Evolutionary conservation across 2,113 vertebrate species (phyloP).

Genomic region (Cynocephalus volans): DNA sequence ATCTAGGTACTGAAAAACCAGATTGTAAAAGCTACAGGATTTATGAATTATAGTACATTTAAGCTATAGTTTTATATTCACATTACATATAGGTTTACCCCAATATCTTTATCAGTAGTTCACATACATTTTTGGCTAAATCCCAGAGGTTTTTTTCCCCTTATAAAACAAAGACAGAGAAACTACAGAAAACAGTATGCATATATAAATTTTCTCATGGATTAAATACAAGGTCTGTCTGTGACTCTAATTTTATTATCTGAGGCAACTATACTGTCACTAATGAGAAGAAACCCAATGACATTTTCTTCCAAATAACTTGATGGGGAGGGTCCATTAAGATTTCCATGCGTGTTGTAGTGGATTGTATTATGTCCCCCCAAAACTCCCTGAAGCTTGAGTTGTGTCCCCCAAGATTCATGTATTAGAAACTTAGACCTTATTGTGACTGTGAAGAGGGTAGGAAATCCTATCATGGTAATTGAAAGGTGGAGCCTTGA

Average conservation of each 20-base stretch:
- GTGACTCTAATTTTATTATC: not conserved
- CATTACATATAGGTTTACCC: not conserved
- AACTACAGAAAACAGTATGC: not conserved
- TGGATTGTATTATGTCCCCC: not conserved
- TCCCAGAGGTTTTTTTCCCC: not conserved
- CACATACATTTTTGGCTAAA: not conserved
- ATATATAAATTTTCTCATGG: not conserved
- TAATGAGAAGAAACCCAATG: not conserved
- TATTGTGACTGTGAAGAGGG: no score
- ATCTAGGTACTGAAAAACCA: not conserved
- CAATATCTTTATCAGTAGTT: not conserved
- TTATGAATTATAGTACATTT: not conserved
- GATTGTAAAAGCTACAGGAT: not conserved
- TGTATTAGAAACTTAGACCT: no score
- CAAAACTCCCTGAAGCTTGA: no score
- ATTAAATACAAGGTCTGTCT: not conserved
- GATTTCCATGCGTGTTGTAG: not conserved
- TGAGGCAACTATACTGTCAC: not conserved
- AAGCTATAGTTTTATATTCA: conserved; percentile 2
- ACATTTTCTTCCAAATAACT: not conserved
- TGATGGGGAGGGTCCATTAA: not conserved
- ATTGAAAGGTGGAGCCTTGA: no score
- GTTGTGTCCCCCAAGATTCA: no score
- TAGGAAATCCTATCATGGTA: no score
- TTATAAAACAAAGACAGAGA: not conserved